phyloP scores from a whole-genome alignment of 2,888 invertebrate genomes.

The Meganola albula region DNA sequence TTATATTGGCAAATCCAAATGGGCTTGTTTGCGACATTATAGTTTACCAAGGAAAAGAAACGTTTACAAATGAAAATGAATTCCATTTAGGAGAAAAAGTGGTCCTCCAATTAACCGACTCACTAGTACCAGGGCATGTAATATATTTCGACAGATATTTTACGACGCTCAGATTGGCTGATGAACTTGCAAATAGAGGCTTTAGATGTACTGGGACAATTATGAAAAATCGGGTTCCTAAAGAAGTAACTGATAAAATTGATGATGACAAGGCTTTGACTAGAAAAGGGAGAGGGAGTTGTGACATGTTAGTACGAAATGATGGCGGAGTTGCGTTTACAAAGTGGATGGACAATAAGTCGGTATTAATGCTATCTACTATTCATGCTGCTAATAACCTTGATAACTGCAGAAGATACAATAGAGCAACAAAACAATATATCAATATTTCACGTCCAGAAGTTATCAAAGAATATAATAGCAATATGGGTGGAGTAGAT shows the following conservation, averaged over 20 bases:
- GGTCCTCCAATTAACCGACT: slow-evolving; percentile 7
- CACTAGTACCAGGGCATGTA: slow-evolving; percentile 13
- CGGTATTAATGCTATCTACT: slow-evolving; percentile 1
- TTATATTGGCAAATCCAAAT: slow-evolving; percentile 1
- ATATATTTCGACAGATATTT: slow-evolving; percentile 16
- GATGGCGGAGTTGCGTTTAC: not conserved
- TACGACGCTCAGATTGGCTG: slow-evolving; percentile 5
- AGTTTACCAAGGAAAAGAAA: slow-evolving; percentile 1
- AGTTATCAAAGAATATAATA: slow-evolving; percentile 1
- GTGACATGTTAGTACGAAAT: not conserved
- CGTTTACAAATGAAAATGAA: slow-evolving; percentile 3
- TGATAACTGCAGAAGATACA: not conserved
- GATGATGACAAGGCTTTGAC: not conserved
- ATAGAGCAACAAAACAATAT: not conserved
- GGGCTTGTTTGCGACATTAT: slow-evolving; percentile 1
- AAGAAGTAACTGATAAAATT: not conserved
- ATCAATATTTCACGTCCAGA: not conserved
- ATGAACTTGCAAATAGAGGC: slow-evolving; percentile 1
- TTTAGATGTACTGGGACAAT: slow-evolving; percentile 7
- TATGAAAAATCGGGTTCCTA: slow-evolving; percentile 7
- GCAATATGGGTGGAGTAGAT: slow-evolving; percentile 4
- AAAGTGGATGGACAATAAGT: slow-evolving; percentile 5
- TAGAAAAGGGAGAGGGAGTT: not conserved
- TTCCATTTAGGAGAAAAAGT: slow-evolving; percentile 7
- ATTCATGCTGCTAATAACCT: not conserved